Conservation (phyloP, 2,888 invertebrate genomes). For the Tetanocera ferruginea region DNA sequence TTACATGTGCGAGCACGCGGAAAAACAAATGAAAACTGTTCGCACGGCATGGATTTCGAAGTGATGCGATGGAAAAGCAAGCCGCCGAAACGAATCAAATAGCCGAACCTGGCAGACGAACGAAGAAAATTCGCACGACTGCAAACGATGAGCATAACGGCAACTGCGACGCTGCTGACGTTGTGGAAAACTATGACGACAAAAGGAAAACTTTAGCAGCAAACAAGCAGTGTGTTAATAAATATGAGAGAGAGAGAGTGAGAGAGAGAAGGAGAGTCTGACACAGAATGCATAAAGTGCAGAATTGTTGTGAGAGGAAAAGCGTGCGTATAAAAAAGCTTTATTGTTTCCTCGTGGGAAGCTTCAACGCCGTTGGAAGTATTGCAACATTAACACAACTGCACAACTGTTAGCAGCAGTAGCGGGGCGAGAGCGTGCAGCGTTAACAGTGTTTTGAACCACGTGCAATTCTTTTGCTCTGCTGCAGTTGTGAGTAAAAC, state of each 20-base stretch:
- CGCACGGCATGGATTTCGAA: constrained; percentile 50
- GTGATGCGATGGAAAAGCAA: constrained; percentile 46
- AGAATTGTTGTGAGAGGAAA: background rate
- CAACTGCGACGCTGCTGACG: background rate
- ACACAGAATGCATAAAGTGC: too few relatives aligned
- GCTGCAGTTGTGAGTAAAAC: background rate
- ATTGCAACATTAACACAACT: background rate
- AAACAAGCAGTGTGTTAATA: background rate
- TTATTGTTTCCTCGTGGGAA: constrained; percentile 28
- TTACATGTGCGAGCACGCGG: constrained; percentile 70
- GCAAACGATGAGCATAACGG: constrained; percentile 40
- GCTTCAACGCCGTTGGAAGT: background rate
- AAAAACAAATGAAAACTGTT: constrained; percentile 71
- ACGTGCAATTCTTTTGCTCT: background rate
- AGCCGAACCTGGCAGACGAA: constrained; percentile 5
- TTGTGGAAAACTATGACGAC: constrained; percentile 20
- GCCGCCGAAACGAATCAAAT: constrained; percentile 28
- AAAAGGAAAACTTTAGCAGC: background rate
- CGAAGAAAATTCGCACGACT: constrained; percentile 14
- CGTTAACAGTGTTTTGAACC: background rate
- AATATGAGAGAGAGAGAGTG: background rate
- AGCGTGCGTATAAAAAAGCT: background rate
- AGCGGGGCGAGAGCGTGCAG: background rate
- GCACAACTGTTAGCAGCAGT: background rate
- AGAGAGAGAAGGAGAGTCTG: background rate